These are phyloP conservation scores for Magallana nippona DNA, from an alignment of 2,888 invertebrate species.

Conservation along the genomic window DNA sequence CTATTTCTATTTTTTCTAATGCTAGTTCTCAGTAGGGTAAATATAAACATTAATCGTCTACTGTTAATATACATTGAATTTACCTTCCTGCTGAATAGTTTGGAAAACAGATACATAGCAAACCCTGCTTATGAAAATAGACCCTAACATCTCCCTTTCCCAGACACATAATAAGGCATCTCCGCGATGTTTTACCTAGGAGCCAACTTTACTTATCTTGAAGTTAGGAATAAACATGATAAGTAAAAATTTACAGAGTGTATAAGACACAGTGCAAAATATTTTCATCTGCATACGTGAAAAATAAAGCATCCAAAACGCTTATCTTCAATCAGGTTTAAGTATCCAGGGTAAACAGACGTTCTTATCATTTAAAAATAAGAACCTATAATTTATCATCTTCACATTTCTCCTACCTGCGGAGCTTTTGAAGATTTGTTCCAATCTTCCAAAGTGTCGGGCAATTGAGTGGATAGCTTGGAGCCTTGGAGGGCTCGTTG, in stretches of 20 bases:
- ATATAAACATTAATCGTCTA: not conserved
- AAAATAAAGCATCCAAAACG: not conserved
- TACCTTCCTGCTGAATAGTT: conserved; percentile 17
- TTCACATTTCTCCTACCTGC: conserved; percentile 22
- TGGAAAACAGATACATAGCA: conserved; percentile 15
- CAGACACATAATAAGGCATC: too few relatives aligned
- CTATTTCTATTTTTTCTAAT: too few relatives aligned
- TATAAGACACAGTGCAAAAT: not conserved
- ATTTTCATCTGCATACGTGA: not conserved
- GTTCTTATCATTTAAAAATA: conserved; percentile 24
- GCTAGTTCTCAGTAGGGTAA: not conserved
- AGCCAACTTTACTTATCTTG: conserved; percentile 21
- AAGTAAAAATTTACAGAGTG: conserved; percentile 24
- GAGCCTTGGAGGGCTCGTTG: conserved; percentile 64
- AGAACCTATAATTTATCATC: conserved; percentile 1
- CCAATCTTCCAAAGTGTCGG: conserved; percentile 46
- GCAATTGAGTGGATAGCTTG: conserved; percentile 45
- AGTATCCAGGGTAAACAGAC: conserved; percentile 11
- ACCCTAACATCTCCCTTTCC: not conserved
- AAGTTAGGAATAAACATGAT: conserved; percentile 14
- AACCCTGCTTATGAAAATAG: not conserved
- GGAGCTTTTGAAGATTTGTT: conserved; percentile 32
- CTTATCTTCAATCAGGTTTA: conserved; percentile 14
- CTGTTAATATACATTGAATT: not conserved
- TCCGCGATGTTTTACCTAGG: not conserved